Evolutionary conservation across 2,888 invertebrate genomes (phyloP), one percentile per base, ranked within the genome.

Genomic region (Ferdinandea cuprea): DNA sequence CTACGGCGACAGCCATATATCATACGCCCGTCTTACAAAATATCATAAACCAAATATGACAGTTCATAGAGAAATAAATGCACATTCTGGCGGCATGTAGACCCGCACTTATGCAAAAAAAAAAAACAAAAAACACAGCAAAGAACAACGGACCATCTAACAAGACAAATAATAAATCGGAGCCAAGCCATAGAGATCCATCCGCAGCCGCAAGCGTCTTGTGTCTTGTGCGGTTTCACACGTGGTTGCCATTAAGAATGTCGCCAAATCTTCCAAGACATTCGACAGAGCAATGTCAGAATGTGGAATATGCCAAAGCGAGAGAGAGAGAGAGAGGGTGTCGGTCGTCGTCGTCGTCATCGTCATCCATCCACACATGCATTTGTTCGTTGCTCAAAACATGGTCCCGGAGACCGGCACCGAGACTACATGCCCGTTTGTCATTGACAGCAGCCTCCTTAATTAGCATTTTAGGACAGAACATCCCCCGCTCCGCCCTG

Each of bases 41-140:
- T 59, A 52, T 81, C 81, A 81, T 81, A 81, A 71, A 81, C 81
- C 81, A 81, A 81, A 76, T 76, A 81, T 81, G 81, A 81, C 81
- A 72, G 71, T 28, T 81, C 81, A 66, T 77, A 81, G 81, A 25
- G 71, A 59, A 66, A 66, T 71, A 37, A 65, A 66, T 71, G 54
- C 44, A 46, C 65, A 76, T 76, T 71, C 71, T 50, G 46, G 58
- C 21, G 63, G 35, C 35, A 11, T 37, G 17, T 19, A 35, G 21
- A 59, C 32, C 46, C 37, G 54, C 68, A 30, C 32, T 5, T n/a
- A n/a, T n/a, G n/a, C n/a, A n/a, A n/a, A n/a, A n/a, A n/a, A n/a
- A n/a, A n/a, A n/a, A n/a, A n/a, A n/a, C n/a, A n/a, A n/a, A n/a
- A n/a, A n/a, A n/a, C n/a, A n/a, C n/a, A n/a, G n/a, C n/a, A 21